Base-by-base conservation (phyloP, 2,888 invertebrate species). In the Epinotia brunnichana region DNA sequence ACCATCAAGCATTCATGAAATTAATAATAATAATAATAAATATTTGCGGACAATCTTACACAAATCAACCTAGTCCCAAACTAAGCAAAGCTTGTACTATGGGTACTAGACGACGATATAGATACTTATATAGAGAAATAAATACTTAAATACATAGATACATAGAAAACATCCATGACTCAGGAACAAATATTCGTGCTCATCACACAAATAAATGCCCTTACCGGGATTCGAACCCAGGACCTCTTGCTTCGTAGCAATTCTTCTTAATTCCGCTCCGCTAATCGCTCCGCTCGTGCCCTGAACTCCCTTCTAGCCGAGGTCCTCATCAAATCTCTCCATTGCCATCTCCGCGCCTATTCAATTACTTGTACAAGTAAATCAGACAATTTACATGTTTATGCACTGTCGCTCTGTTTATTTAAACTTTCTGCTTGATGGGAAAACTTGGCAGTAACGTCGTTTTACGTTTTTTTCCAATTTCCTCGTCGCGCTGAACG, bases 311-410 rank as follows among this genome's bases (percentile, higher is more conserved):
- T n/a, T 11, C 29, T 57, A 24, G 35, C 29, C 29, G 19, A 10
- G 3, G 29, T 10, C 48, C 63, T 71, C 71, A 71, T 71, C 66
- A 67, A 71, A 66, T 71, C 71, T 61, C 57, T 57, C 56, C 56
- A 19, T 59, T 59, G 70, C 57, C 60, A 71, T 67, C 60, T 35
- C 81, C 80, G 77, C 78, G 80, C 83, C 85, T 79, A 91, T 91
- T 91, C 88, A 88, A 92, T 92, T 91, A 92, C 89, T 87, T 88
- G 86, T 87, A 85, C 86, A 90, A 90, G 88, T 87, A 87, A 88
- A 90, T 89, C 80, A 77, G 77, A 77, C 83, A 83, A 91, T 92
- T 90, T 92, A 86, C 91, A 92, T 92, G 83, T 89, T 90, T 87
- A 90, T 89, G 80, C 76, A 78, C 76, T 75, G 75, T 75, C 75